phyloP scores from a whole-genome alignment of 2,797 vertebrate genomes.

The Dryobates pubescens region DNA sequence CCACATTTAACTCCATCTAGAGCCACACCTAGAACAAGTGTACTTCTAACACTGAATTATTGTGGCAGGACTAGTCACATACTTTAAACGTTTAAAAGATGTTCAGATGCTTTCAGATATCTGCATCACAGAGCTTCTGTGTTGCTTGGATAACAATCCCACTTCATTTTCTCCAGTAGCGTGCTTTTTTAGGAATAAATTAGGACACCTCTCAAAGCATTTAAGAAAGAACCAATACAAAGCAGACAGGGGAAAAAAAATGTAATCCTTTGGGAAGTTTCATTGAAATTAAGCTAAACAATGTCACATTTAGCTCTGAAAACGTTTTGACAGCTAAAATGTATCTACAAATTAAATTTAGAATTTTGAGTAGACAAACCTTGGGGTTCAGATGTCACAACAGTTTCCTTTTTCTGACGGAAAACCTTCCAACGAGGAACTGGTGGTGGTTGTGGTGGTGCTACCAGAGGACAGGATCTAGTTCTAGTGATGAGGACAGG shows the following conservation, averaged over 20 bases:
- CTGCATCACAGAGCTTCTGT: neutral
- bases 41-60: neutral
- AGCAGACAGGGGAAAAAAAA: neutral
- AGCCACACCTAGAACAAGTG: neutral
- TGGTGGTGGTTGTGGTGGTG: conserved; percentile 73
- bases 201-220: neutral
- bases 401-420: conserved; percentile 80
- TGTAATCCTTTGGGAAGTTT: neutral
- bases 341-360: neutral
- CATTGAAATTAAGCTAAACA: neutral
- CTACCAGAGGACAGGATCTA: conserved; percentile 84
- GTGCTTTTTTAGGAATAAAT: neutral
- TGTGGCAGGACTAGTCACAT: neutral
- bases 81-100: neutral
- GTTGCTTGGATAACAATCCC: neutral
- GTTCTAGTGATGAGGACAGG: conserved; percentile 86
- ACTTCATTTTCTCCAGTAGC: neutral
- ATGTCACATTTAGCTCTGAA: neutral
- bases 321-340: neutral
- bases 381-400: conserved; percentile 85
- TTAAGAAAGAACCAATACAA: neutral
- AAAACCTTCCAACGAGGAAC: conserved; percentile 88
- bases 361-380: conserved; percentile 73
- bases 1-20: neutral
- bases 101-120: neutral